A percentile compares a stretch with the other conserved stretches of the same genome.
Evolutionary conservation across 2,113 vertebrate genomes (phyloP).

Genomic region (Apteryx owenii): DNA sequence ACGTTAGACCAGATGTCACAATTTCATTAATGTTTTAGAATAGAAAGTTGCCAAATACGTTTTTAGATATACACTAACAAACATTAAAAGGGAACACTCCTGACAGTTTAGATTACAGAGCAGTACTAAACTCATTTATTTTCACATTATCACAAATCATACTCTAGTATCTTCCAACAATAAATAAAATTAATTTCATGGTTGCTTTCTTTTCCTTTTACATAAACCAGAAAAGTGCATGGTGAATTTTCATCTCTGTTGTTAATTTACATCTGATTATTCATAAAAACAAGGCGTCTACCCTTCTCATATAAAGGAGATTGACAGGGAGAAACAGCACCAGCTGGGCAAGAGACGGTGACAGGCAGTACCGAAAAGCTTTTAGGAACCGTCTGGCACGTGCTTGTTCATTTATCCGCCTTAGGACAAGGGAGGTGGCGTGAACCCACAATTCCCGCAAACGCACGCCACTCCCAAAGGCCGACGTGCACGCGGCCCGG

Average conservation of each 20-base stretch:
- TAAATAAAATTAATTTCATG: constrained; percentile 42
- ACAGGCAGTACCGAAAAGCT: neutral
- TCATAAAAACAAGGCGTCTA: neutral
- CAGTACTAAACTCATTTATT: constrained; percentile 18
- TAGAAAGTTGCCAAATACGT: neutral
- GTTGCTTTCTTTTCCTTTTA: constrained; percentile 16
- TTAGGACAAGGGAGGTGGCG: neutral
- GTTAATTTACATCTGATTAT: neutral
- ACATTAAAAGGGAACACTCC: neutral
- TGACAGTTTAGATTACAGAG: neutral
- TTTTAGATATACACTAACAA: neutral
- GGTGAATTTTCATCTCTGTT: neutral
- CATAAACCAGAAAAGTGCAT: neutral
- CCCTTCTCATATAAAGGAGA: neutral
- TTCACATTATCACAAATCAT: constrained; percentile 1
- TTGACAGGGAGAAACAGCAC: neutral
- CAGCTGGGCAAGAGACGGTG: neutral
- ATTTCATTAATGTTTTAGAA: neutral
- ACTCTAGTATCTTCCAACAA: neutral
- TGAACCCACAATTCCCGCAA: neutral
- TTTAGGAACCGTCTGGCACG: neutral
- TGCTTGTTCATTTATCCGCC: neutral
- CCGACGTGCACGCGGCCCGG: no score
- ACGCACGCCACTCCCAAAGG: neutral
- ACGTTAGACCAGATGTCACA: neutral